Evolutionary conservation across 2,888 invertebrate species (phyloP).

Genomic region (Seira ritae): DNA sequence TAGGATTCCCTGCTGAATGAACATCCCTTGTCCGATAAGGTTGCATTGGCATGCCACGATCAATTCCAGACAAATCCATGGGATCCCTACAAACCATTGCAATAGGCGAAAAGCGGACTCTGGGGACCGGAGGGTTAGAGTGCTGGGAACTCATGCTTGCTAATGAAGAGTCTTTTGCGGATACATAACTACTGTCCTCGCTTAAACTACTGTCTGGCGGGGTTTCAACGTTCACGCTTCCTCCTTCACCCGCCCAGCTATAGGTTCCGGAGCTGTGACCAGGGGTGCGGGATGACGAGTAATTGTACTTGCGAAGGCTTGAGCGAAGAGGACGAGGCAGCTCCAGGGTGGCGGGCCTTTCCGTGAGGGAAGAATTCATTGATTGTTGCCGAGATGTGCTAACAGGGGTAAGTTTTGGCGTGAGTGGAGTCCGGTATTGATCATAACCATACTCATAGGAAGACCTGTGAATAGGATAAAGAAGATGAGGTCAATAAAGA

Average conservation of each 20-base stretch:
- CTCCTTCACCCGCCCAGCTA: slow-evolving; percentile 77
- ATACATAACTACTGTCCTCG: slow-evolving; percentile 92
- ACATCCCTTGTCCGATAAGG: slow-evolving; percentile 74
- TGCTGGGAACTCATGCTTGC: slow-evolving; percentile 76
- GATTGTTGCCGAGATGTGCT: slow-evolving; percentile 73
- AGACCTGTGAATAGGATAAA: slow-evolving; percentile 50
- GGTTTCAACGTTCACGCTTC: slow-evolving; percentile 83
- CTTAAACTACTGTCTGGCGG: slow-evolving; percentile 90
- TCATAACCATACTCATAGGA: slow-evolving; percentile 68
- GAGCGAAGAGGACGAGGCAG: slow-evolving; percentile 84
- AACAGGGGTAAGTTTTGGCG: slow-evolving; percentile 69
- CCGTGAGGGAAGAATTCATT: slow-evolving; percentile 71
- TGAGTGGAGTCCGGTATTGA: slow-evolving; percentile 57
- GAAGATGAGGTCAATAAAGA: no score
- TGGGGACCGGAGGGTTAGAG: slow-evolving; percentile 80
- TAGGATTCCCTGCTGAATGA: slow-evolving; percentile 50
- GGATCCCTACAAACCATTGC: slow-evolving; percentile 76
- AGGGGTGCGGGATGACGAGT: slow-evolving; percentile 74
- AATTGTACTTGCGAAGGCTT: slow-evolving; percentile 84
- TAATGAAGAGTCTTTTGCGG: slow-evolving; percentile 84
- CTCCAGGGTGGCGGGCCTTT: slow-evolving; percentile 80
- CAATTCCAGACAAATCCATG: slow-evolving; percentile 79
- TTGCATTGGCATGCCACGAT: slow-evolving; percentile 78
- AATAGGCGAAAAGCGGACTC: slow-evolving; percentile 88
- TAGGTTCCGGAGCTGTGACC: slow-evolving; percentile 63